Conservation (phyloP, 2,113 vertebrate genomes). For the Aythya baeri region DNA sequence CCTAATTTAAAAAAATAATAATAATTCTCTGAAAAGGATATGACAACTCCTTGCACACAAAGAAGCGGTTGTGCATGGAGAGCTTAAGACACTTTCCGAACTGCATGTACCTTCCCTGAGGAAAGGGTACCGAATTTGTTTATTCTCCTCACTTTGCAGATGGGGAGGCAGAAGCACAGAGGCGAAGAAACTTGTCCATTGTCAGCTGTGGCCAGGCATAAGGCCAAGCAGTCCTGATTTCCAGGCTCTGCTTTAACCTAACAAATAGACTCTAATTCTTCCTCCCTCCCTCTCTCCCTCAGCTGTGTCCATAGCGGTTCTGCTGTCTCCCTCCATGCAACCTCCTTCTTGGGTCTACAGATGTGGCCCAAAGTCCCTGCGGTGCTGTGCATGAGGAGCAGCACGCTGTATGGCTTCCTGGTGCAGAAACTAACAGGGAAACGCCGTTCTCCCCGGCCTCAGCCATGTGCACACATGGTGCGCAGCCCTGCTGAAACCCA, state of each 20-base stretch:
- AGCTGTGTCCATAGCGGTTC: fast-evolving
- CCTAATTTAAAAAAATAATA: background rate
- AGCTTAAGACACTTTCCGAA: background rate
- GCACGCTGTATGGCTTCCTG: background rate
- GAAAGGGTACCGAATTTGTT: background rate
- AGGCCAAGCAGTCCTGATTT: conserved; percentile 28
- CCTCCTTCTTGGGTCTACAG: background rate
- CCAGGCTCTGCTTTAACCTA: background rate
- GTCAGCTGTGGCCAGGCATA: conserved; percentile 51
- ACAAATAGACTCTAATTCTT: background rate
- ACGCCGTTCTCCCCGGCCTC: background rate
- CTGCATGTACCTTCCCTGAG: background rate
- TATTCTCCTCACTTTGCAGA: background rate
- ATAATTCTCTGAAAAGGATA: background rate
- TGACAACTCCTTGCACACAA: background rate
- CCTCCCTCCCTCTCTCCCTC: background rate
- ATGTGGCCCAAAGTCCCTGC: background rate
- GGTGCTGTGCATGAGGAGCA: background rate
- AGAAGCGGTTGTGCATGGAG: background rate
- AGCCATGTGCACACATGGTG: conserved; percentile 29
- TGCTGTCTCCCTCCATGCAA: background rate
- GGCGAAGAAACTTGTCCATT: background rate
- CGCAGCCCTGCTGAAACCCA: conserved; percentile 34
- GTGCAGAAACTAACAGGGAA: background rate
- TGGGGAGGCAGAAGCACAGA: conserved; percentile 31